A percentile compares a stretch with the other conserved stretches of the same genome.
phyloP scores from a whole-genome alignment of 2,888 invertebrate genomes.

The Nephrotoma flavescens region DNA sequence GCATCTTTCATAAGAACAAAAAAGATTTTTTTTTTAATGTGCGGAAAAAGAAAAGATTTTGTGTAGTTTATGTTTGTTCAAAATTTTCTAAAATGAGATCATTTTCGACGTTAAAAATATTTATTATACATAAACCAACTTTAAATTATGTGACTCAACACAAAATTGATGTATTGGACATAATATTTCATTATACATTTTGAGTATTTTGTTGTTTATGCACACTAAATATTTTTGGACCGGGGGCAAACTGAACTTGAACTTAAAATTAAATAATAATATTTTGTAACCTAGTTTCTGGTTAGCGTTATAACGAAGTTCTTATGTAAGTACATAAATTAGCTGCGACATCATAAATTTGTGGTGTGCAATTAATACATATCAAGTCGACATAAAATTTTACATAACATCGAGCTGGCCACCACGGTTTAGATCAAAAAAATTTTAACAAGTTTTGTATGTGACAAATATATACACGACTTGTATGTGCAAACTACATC shows the following conservation, averaged over 20 bases:
- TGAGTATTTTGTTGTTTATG: background rate
- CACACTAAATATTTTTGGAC: background rate
- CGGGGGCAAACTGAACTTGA: background rate
- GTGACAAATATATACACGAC: background rate
- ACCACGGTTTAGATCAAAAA: background rate
- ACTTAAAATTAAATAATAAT: background rate
- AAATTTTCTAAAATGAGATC: background rate
- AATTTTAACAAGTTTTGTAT: background rate
- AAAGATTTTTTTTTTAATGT: background rate
- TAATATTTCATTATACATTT: background rate
- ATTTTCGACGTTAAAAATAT: background rate
- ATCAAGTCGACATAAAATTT: background rate
- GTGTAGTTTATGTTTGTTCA: background rate
- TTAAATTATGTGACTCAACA: background rate
- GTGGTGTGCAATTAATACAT: background rate
- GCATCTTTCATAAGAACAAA: background rate
- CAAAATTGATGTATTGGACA: background rate
- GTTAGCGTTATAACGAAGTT: background rate
- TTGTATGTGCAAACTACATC: background rate
- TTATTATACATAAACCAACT: background rate
- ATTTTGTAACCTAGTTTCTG: background rate
- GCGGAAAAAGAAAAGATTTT: background rate
- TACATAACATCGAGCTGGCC: background rate
- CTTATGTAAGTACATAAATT: background rate
- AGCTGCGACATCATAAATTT: background rate